Evolutionary conservation across 2,888 invertebrate species (phyloP).

Genomic region (Himalopsyche tibetana): DNA sequence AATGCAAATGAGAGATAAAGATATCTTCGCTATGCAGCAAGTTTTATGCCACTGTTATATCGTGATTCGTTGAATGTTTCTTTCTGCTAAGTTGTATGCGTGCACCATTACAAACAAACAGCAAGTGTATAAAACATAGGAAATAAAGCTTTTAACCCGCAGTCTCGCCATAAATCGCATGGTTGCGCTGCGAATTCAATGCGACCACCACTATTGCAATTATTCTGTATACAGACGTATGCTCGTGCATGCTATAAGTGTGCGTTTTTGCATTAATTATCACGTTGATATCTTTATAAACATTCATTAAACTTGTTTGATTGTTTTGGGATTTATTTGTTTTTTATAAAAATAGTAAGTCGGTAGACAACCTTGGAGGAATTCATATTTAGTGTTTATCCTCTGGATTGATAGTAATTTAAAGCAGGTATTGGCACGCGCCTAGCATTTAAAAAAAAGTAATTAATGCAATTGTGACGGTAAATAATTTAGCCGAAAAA

Average conservation of each 20-base stretch:
- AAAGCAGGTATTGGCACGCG: too few species aligned
- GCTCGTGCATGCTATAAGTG: conserved; percentile 43
- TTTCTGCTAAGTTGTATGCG: conserved; percentile 6
- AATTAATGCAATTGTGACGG: too few species aligned
- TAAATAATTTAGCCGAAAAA: too few species aligned
- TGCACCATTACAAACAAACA: conserved; percentile 36
- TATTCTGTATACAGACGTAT: not conserved
- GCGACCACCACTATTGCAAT: conserved; percentile 44
- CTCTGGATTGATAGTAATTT: too few species aligned
- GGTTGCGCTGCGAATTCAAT: conserved; percentile 55
- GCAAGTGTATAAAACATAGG: conserved; percentile 61
- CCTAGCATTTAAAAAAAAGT: too few species aligned
- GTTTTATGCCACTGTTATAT: not conserved
- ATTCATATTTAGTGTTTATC: too few species aligned
- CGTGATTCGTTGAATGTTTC: conserved; percentile 1
- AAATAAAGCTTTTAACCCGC: conserved; percentile 65
- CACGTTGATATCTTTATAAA: conserved; percentile 32
- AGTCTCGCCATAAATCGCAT: conserved; percentile 60
- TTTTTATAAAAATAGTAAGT: too few species aligned
- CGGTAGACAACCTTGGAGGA: not conserved
- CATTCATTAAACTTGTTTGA: conserved; percentile 6
- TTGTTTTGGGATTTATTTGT: not conserved
- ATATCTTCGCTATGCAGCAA: too few species aligned
- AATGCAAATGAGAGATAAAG: too few species aligned
- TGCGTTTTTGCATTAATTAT: conserved; percentile 48